Percentiles rank a stretch among this genome's conserved stretches.
phyloP scores from a whole-genome alignment of 2,113 vertebrate species.

The Chascanopsetta lugubris region DNA sequence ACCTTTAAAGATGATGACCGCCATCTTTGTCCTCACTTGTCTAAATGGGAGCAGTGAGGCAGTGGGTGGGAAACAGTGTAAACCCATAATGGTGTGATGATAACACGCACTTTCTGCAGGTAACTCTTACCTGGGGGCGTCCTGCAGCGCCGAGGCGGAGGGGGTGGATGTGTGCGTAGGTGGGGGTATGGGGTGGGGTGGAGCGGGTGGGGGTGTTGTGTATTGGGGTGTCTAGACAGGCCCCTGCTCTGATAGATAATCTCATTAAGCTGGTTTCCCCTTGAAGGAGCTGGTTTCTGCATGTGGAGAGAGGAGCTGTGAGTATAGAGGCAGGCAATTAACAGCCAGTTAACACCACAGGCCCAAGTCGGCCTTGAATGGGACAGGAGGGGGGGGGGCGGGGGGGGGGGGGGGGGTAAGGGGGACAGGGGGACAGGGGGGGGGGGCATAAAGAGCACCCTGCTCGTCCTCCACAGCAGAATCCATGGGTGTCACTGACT shows the following conservation, averaged over 20 bases:
- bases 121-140: conserved; percentile 73
- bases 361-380: conserved; percentile 65
- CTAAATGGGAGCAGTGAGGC: conserved; percentile 31
- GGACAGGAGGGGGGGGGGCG: conserved; percentile 45
- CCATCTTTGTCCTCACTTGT: background rate
- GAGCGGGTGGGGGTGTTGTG: conserved; percentile 69
- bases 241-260: conserved; percentile 75
- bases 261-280: conserved; percentile 78
- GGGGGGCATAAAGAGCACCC: conserved; percentile 46
- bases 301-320: conserved; percentile 62
- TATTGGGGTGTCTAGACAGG: conserved; percentile 80
- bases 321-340: conserved; percentile 74
- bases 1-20: too few species aligned
- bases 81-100: conserved; percentile 76
- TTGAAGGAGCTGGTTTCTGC: conserved; percentile 69
- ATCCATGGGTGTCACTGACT: conserved; percentile 30
- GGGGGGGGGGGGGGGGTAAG: conserved; percentile 41
- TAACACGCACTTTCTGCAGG: conserved; percentile 59
- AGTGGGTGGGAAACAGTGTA: conserved; percentile 61
- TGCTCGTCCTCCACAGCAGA: conserved; percentile 25
- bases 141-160: conserved; percentile 2
- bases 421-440: conserved; percentile 51
- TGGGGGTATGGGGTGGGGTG: conserved; percentile 40
- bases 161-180: conserved; percentile 34
- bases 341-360: conserved; percentile 78